These are phyloP conservation scores for Amblyornis subalaris DNA, from an alignment of 2,113 vertebrate species.

Conservation along the genomic window DNA sequence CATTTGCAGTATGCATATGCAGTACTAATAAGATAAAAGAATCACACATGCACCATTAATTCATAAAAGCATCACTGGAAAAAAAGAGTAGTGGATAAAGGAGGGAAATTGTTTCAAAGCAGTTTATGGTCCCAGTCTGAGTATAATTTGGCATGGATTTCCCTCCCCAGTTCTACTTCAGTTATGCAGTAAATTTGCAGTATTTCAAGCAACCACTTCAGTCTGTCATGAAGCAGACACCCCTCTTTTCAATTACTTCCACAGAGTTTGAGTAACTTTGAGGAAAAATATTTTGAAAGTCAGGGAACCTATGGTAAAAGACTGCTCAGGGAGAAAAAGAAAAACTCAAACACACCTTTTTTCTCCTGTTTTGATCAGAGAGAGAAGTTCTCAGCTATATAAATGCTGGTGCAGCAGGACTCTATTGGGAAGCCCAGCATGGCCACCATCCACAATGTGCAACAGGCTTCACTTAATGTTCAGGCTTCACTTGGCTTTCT, in stretches of 20 bases:
- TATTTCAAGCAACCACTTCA: neutral
- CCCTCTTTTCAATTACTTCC: neutral
- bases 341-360: neutral
- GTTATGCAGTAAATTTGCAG: neutral
- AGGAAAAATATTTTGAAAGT: neutral
- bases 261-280: neutral
- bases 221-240: neutral
- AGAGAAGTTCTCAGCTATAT: neutral
- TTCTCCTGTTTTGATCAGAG: neutral
- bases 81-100: neutral
- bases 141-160: neutral
- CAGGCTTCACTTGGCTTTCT: neutral
- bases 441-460: neutral
- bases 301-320: neutral
- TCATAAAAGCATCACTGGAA: neutral
- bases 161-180: neutral
- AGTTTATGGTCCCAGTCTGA: neutral
- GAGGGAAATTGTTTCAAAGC: neutral
- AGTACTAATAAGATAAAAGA: neutral
- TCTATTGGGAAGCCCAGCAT: neutral
- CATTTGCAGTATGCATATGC: neutral
- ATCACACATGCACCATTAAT: neutral
- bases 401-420: neutral
- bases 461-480: neutral
- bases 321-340: neutral